These are phyloP conservation scores for Parasteatoda tepidariorum DNA, from an alignment of 1,140 invertebrate species.

Conservation along the genomic window DNA sequence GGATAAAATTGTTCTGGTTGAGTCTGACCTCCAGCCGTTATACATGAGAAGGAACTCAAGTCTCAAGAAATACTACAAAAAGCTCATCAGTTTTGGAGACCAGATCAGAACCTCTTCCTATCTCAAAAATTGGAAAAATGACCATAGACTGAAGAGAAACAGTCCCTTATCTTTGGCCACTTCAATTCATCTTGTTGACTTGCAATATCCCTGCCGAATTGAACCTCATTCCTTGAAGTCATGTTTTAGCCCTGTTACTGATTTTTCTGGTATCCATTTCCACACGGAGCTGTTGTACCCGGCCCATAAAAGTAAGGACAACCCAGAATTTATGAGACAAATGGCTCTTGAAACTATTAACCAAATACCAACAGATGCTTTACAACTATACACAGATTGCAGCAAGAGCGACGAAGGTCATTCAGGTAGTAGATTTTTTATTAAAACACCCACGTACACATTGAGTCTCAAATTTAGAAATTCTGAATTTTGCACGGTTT, in stretches of 20 bases:
- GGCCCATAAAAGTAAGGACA: too few species aligned
- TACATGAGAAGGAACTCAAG: neutral
- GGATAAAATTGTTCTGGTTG: neutral
- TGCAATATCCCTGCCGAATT: neutral
- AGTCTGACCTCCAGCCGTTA: neutral
- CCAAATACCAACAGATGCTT: neutral
- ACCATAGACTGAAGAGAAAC: conserved; percentile 16
- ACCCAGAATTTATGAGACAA: neutral
- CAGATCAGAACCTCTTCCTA: conserved; percentile 13
- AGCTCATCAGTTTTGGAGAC: neutral
- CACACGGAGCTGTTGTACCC: too few species aligned
- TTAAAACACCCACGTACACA: too few species aligned
- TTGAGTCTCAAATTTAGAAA: too few species aligned
- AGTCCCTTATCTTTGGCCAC: conserved; percentile 9
- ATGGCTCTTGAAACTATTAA: conserved; percentile 1
- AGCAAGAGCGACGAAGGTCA: neutral
- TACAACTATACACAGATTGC: conserved; percentile 15
- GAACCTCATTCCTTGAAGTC: too few species aligned
- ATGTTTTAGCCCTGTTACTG: too few species aligned
- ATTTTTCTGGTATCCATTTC: too few species aligned
- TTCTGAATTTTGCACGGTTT: too few species aligned
- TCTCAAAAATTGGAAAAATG: conserved; percentile 15
- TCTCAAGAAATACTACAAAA: conserved; percentile 24
- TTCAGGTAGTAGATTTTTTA: neutral
- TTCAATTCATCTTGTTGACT: neutral